These are phyloP conservation scores for Anguilla rostrata DNA, from an alignment of 2,113 vertebrate genomes.

Conservation along the genomic window DNA sequence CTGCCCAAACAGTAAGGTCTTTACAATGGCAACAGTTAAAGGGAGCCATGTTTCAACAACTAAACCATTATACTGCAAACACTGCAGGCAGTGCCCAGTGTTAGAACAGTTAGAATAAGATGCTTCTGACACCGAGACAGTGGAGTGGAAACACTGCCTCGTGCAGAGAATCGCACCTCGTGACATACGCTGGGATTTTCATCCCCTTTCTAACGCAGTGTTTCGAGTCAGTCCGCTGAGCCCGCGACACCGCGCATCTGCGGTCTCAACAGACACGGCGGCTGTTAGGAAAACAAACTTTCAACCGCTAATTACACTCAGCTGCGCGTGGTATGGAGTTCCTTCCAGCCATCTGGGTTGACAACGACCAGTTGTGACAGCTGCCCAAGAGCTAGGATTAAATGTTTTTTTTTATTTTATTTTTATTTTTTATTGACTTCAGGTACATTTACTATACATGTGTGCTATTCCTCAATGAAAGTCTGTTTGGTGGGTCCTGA, in stretches of 20 bases:
- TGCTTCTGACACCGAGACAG: slow-evolving; percentile 1
- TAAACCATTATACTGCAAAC: slow-evolving; percentile 9
- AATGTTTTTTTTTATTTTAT: slow-evolving; percentile 31
- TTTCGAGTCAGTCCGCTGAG: slow-evolving; percentile 31
- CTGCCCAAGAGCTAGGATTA: slow-evolving; percentile 46
- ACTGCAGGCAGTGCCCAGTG: background rate
- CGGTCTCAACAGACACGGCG: slow-evolving; percentile 22
- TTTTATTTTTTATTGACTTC: slow-evolving; percentile 19
- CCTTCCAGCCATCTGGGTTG: slow-evolving; percentile 7
- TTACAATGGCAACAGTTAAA: slow-evolving; percentile 19
- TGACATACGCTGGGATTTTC: slow-evolving; percentile 21
- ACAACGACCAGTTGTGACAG: slow-evolving; percentile 41
- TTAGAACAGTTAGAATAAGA: slow-evolving; percentile 13
- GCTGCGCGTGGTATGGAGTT: slow-evolving; percentile 16
- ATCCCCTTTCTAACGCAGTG: slow-evolving; percentile 18
- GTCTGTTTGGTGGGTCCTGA: background rate
- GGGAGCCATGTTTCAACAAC: slow-evolving; percentile 15
- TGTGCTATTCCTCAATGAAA: background rate
- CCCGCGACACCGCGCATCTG: slow-evolving; percentile 30
- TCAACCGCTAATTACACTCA: slow-evolving; percentile 25
- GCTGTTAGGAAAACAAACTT: slow-evolving; percentile 43
- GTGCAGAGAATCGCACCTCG: slow-evolving; percentile 7
- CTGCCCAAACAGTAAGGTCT: background rate
- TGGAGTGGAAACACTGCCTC: background rate
- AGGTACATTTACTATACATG: background rate